These are phyloP conservation scores for Eupsittula cactorum DNA, from an alignment of 2,113 vertebrate species.

Conservation along the genomic window DNA sequence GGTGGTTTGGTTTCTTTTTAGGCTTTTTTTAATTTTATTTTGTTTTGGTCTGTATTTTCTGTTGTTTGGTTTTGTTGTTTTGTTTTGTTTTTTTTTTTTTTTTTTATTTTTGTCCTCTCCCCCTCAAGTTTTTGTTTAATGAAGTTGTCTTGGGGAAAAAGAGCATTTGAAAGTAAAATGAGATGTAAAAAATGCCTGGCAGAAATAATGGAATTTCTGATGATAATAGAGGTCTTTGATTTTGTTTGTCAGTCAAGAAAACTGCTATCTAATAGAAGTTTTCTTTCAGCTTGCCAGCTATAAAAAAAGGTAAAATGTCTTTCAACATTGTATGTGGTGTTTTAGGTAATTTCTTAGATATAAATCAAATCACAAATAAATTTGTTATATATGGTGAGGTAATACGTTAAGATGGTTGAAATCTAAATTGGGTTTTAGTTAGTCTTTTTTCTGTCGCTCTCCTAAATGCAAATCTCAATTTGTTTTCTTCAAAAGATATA, in stretches of 20 bases:
- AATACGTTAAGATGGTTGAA: neutral
- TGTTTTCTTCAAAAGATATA: neutral
- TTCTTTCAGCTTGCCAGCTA: neutral
- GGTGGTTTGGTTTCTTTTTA: neutral
- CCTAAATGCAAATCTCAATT: neutral
- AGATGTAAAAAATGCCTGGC: neutral
- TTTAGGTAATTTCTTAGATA: neutral
- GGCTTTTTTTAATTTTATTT: neutral
- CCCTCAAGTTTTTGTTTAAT: neutral
- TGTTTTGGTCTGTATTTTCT: neutral
- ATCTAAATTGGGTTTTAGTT: neutral
- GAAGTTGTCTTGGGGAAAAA: neutral
- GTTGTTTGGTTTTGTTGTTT: neutral
- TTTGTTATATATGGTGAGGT: neutral
- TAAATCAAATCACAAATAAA: neutral
- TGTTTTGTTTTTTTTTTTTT: neutral
- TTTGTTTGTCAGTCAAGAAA: conserved; percentile 30
- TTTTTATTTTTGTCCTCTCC: neutral
- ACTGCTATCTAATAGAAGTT: conserved; percentile 15
- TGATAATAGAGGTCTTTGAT: conserved; percentile 40
- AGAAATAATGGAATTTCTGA: conserved; percentile 29
- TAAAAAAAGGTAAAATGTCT: neutral
- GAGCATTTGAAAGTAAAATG: conserved; percentile 37
- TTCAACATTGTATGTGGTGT: neutral
- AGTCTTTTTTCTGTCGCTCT: neutral